Evolutionary conservation across 2,113 vertebrate species (phyloP).

Genomic region (Emydura subglobosa): DNA sequence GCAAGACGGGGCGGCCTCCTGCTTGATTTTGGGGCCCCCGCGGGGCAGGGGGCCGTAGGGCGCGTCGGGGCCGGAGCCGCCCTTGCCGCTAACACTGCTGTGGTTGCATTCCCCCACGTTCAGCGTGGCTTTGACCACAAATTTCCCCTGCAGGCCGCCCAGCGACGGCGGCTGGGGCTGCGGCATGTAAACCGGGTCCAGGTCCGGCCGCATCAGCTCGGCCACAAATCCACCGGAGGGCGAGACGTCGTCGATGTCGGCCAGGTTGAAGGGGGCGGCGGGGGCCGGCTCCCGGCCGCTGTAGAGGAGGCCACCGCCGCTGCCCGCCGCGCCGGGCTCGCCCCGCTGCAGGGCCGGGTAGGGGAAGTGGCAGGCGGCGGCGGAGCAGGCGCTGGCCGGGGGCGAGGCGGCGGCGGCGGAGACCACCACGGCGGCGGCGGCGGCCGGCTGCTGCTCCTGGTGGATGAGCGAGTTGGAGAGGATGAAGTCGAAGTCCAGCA

Average conservation of each 20-base stretch:
- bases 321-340: conserved; percentile 36
- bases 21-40: conserved; percentile 91
- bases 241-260: conserved; percentile 93
- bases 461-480: conserved; percentile 92
- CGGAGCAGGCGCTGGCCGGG: conserved; percentile 30
- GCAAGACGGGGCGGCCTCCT: conserved; percentile 87
- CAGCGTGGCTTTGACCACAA: conserved; percentile 90
- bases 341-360: conserved; percentile 81
- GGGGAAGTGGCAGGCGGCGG: conserved; percentile 77
- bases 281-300: conserved; percentile 56
- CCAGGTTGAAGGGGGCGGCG: conserved; percentile 81
- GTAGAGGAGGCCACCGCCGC: conserved; percentile 51
- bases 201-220: conserved; percentile 92
- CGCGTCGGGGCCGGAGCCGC: conserved; percentile 57
- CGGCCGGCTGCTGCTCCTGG: conserved; percentile 86
- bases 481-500: conserved; percentile 96
- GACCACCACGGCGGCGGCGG: conserved; percentile 73
- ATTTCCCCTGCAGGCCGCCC: conserved; percentile 90
- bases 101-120: conserved; percentile 89
- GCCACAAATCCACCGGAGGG: conserved; percentile 96
- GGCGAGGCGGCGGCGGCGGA: conserved; percentile 74
- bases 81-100: conserved; percentile 83
- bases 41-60: conserved; percentile 69
- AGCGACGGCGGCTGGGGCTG: conserved; percentile 63
- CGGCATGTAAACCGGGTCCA: conserved; percentile 94